Evolutionary conservation across 2,113 vertebrate species (phyloP).

Genomic region (Colinus virginianus): DNA sequence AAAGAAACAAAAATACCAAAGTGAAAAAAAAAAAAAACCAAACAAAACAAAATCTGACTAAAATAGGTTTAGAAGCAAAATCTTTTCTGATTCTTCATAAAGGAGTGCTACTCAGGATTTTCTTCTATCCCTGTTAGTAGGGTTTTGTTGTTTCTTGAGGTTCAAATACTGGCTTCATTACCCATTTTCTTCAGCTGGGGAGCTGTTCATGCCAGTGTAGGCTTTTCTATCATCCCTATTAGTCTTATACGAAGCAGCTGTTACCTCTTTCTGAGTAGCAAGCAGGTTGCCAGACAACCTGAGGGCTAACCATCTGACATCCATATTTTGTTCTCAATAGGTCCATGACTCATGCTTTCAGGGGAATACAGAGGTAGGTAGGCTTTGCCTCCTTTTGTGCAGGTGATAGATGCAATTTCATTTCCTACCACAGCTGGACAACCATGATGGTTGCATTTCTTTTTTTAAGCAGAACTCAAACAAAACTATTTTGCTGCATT

Average conservation of each 20-base stretch:
- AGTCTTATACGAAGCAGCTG: conserved; percentile 56
- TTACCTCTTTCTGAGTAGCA: conserved; percentile 39
- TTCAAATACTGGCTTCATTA: background rate
- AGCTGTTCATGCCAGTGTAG: background rate
- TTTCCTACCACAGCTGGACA: conserved; percentile 51
- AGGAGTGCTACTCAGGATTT: fast-evolving
- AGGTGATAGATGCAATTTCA: conserved; percentile 52
- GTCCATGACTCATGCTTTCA: conserved; percentile 39
- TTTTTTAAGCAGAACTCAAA: background rate
- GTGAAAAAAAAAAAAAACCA: background rate
- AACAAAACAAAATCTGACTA: background rate
- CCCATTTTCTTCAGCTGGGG: conserved; percentile 19
- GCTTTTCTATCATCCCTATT: conserved; percentile 30
- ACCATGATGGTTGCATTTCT: background rate
- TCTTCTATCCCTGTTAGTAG: background rate
- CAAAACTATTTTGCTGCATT: background rate
- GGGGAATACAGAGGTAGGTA: conserved; percentile 27
- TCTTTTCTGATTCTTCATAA: fast-evolving
- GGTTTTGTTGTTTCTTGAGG: background rate
- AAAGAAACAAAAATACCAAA: background rate
- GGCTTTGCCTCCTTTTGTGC: conserved; percentile 20
- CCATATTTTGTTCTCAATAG: conserved; percentile 62
- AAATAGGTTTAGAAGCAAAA: background rate
- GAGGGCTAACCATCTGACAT: conserved; percentile 50
- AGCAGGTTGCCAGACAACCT: conserved; percentile 57